These are phyloP conservation scores for Nasonia oneida DNA, from an alignment of 2,888 invertebrate genomes.

Conservation along the genomic window DNA sequence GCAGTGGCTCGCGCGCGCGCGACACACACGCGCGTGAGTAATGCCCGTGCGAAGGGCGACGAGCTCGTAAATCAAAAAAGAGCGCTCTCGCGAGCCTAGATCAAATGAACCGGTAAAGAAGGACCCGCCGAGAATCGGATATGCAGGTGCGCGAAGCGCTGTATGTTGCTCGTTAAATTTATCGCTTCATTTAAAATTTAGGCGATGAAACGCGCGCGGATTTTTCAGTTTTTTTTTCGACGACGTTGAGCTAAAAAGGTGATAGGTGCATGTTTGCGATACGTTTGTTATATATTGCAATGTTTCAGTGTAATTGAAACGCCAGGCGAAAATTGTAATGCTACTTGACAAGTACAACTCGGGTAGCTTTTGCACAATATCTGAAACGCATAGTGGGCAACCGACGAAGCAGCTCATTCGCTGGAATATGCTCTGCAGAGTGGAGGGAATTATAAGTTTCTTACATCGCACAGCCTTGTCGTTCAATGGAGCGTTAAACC, in stretches of 20 bases:
- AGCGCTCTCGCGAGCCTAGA: slow-evolving; percentile 28
- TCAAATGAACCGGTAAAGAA: slow-evolving; percentile 54
- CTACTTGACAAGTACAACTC: no score
- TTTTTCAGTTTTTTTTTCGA: neutral
- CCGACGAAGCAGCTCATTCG: neutral
- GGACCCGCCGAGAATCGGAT: slow-evolving; percentile 54
- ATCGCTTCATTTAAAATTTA: slow-evolving; percentile 68
- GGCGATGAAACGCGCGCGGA: neutral
- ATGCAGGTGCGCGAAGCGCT: neutral
- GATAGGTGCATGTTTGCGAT: neutral
- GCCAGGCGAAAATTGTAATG: no score
- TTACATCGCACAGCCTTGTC: neutral
- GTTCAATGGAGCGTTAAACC: neutral
- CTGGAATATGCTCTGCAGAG: neutral
- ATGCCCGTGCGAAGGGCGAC: neutral
- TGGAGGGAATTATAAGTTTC: neutral
- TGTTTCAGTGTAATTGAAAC: no score
- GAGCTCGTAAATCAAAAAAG: slow-evolving; percentile 58
- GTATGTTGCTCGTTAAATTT: slow-evolving; percentile 57
- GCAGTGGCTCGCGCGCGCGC: neutral
- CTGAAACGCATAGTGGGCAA: neutral
- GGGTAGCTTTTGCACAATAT: no score
- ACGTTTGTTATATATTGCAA: no score
- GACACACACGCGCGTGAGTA: slow-evolving; percentile 33
- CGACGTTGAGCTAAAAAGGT: slow-evolving; percentile 19